Percentiles rank a stretch among this genome's conserved stretches.
Conservation (phyloP, 2,888 invertebrate genomes). For the Sialis fuliginosa region DNA sequence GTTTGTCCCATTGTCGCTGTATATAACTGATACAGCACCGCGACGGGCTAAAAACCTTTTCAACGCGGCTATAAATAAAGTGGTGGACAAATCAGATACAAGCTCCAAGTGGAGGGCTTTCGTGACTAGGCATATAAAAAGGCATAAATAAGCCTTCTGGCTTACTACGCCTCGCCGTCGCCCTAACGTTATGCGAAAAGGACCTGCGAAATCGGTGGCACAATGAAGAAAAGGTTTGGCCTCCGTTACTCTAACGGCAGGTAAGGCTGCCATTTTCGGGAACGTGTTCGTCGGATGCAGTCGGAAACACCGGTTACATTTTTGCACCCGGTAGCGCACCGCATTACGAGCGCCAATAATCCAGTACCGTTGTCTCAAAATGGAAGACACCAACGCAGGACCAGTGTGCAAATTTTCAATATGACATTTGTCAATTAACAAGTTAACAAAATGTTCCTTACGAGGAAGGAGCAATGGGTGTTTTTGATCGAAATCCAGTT, state of each 20-base stretch:
- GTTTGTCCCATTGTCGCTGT: constrained; percentile 12
- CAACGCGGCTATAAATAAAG: constrained; percentile 12
- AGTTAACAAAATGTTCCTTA: constrained; percentile 3
- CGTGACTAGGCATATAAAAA: constrained; percentile 11
- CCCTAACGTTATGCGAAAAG: constrained; percentile 6
- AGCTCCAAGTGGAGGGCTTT: constrained; percentile 13
- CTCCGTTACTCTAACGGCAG: not conserved
- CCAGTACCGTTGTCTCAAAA: constrained; percentile 11
- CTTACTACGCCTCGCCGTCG: constrained; percentile 5
- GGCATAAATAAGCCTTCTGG: constrained; percentile 10
- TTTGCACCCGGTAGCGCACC: not conserved
- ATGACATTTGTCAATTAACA: constrained; percentile 10
- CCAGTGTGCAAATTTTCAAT: constrained; percentile 9
- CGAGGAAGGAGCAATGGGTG: constrained; percentile 7
- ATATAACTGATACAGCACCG: constrained; percentile 8
- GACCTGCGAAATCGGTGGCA: constrained; percentile 9
- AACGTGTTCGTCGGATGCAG: not conserved
- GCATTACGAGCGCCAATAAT: constrained; percentile 8
- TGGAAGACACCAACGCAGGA: constrained; percentile 7
- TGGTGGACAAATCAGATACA: constrained; percentile 9
- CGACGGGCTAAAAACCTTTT: constrained; percentile 11
- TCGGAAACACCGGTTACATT: not conserved
- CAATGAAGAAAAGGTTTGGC: not conserved
- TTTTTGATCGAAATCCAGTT: constrained; percentile 5
- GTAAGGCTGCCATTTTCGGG: not conserved